These are phyloP conservation scores for Corbicula japonica DNA, from an alignment of 2,888 invertebrate genomes.

Conservation along the genomic window DNA sequence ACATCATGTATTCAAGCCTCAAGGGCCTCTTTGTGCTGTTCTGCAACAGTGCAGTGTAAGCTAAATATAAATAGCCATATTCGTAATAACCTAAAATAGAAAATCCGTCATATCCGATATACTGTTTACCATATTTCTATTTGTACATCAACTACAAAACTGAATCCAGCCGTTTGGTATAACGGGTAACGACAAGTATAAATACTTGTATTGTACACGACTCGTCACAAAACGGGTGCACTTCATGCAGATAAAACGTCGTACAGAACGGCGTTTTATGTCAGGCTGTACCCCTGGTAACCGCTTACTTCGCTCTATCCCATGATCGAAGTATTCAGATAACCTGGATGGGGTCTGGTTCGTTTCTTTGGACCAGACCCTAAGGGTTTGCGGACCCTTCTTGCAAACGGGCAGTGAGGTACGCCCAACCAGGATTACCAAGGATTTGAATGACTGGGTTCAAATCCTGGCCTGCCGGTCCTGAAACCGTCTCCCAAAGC, in stretches of 20 bases:
- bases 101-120: too few relatives aligned
- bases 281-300: conserved; percentile 6
- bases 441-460: conserved; percentile 25
- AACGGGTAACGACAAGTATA: too few relatives aligned
- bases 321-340: not conserved
- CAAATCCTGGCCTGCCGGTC: conserved; percentile 12
- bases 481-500: conserved; percentile 35
- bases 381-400: conserved; percentile 40
- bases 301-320: conserved; percentile 27
- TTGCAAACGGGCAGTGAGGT: conserved; percentile 40
- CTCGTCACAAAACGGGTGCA: too few relatives aligned
- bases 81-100: too few relatives aligned
- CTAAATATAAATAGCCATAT: too few relatives aligned
- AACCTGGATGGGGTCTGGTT: conserved; percentile 29
- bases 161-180: too few relatives aligned
- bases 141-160: too few relatives aligned
- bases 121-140: too few relatives aligned
- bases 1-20: too few relatives aligned
- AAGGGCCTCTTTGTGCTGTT: too few relatives aligned
- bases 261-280: conserved; percentile 7
- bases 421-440: conserved; percentile 12
- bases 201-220: too few relatives aligned
- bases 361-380: conserved; percentile 35
- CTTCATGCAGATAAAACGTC: conserved; percentile 11
- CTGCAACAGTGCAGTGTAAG: too few relatives aligned